These are phyloP conservation scores for Leucophenga maculata DNA, from an alignment of 2,888 invertebrate genomes.

Conservation along the genomic window DNA sequence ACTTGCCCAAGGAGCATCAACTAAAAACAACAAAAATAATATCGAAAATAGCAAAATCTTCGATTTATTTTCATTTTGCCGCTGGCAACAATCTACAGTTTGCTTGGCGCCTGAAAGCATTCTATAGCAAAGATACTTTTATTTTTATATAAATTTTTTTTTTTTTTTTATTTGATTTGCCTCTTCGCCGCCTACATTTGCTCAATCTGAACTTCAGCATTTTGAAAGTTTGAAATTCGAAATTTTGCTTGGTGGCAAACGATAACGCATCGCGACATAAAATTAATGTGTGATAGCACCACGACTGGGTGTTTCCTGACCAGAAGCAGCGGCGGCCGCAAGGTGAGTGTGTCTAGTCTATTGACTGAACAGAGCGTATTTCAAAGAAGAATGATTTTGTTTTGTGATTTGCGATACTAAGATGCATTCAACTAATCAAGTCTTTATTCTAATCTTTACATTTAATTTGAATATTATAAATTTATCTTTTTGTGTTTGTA, in stretches of 20 bases:
- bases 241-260: slow-evolving; percentile 22
- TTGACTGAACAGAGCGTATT: too few relatives aligned
- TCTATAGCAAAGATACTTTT: not conserved
- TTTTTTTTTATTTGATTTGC: not conserved
- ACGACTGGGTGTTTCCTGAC: slow-evolving; percentile 80
- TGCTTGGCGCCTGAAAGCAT: not conserved
- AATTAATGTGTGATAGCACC: slow-evolving; percentile 81
- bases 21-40: not conserved
- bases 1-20: slow-evolving; percentile 19
- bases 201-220: not conserved
- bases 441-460: too few relatives aligned
- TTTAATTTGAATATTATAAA: too few relatives aligned
- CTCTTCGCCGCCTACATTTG: not conserved
- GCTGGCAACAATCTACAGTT: not conserved
- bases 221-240: not conserved
- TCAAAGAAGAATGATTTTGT: too few relatives aligned
- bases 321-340: slow-evolving; percentile 69
- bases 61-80: slow-evolving; percentile 21
- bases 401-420: too few relatives aligned
- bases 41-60: slow-evolving; percentile 7
- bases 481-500: too few relatives aligned
- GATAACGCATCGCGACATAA: slow-evolving; percentile 52
- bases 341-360: slow-evolving; percentile 61
- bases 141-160: not conserved
- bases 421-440: too few relatives aligned